A percentile compares a stretch with the other conserved stretches of the same genome.
Evolutionary conservation across 2,888 invertebrate species (phyloP).

Genomic region (Noctuana brunneofusca): DNA sequence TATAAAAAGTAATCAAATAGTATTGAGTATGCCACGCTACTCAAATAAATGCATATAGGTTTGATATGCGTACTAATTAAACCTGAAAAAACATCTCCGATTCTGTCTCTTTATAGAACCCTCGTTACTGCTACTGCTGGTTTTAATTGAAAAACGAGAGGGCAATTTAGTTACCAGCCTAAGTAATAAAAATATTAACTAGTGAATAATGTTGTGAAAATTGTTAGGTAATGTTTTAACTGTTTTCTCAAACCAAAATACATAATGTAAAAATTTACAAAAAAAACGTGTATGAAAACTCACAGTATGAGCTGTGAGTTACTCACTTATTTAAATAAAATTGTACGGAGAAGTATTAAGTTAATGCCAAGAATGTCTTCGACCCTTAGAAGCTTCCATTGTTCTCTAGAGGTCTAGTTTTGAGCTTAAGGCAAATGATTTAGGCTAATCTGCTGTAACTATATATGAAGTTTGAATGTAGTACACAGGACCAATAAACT

Average conservation of each 20-base stretch:
- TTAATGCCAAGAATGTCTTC: background rate
- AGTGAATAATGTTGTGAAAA: background rate
- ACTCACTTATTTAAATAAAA: too few relatives aligned
- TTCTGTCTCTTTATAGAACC: background rate
- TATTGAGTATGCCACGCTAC: background rate
- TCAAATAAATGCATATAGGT: background rate
- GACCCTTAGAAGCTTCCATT: background rate
- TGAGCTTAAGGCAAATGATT: conserved; percentile 7
- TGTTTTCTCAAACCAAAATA: too few relatives aligned
- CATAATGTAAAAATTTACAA: too few relatives aligned
- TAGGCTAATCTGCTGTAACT: conserved; percentile 15
- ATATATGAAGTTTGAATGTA: conserved; percentile 7
- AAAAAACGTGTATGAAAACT: too few relatives aligned
- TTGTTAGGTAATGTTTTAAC: background rate
- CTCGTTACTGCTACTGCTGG: background rate
- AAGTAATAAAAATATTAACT: background rate
- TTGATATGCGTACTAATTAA: background rate
- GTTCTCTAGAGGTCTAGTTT: background rate
- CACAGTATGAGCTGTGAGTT: too few relatives aligned
- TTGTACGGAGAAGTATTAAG: too few relatives aligned
- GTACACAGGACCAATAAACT: conserved; percentile 8
- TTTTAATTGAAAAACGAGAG: conserved; percentile 1
- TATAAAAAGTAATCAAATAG: background rate
- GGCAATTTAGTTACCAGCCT: background rate
- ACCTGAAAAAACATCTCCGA: background rate